Base-by-base conservation (phyloP, 2,888 invertebrate genomes). In the Latheticus oryzae region DNA sequence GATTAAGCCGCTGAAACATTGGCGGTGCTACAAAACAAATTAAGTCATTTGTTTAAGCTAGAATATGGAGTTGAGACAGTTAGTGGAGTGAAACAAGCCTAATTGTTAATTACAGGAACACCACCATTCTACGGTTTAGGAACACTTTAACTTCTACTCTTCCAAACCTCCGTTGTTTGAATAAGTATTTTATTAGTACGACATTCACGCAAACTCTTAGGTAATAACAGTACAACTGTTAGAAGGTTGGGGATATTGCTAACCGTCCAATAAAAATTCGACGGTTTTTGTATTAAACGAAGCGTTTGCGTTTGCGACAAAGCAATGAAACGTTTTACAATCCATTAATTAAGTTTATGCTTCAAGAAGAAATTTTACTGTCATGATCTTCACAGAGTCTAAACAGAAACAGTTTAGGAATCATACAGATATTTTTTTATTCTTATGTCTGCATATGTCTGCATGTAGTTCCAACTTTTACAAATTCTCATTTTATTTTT, bases 11-110 rank as follows among this genome's bases (percentile, higher is more conserved):
- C 21, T 24, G 23, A 45, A 45, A 45, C 51, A 51, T 50, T 16
- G 24, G 30, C 12, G 35, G 30, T 28, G 40, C 40, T 58, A 52
- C 33, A 43, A 38, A 30, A 42, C 42, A 62, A 64, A 62, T 64
- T 64, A 64, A 64, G 61, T 60, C 58, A 62, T 64, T 64, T 61
- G 61, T 64, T 61, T 58, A 53, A 61, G 53, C 56, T 60, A 47
- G 35, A 42, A 43, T 56, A 48, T 55, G 43, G 40, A 48, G 58
- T 56, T 48, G 58, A 58, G 47, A 53, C 40, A 58, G 58, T 58
- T 58, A 52, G 38, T 58, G 33, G 58, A 52, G 58, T 48, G 24
- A 48, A 58, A 58, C 58, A 42, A 53, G 53, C 58, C 58, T 58
- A 58, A 58, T 58, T 58, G 58, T 58, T 58, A 58, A 58, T 58